Conservation (phyloP, 2,797 vertebrate species). For the Cyprinodon diabolis region DNA sequence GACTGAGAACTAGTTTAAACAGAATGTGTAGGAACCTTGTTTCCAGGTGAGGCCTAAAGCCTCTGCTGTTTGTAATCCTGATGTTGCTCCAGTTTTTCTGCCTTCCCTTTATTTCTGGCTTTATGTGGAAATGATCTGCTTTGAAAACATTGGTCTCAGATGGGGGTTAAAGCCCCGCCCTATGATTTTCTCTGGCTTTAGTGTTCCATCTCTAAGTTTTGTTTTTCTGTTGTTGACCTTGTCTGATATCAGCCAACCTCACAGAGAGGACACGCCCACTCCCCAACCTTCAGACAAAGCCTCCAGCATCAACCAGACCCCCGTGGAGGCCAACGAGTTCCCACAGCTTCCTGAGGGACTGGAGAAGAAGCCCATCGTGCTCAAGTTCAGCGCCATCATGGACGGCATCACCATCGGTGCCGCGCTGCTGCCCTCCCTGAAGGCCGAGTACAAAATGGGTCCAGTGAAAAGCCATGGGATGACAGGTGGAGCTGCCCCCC, state of each 20-base stretch:
- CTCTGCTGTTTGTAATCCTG: too few relatives aligned
- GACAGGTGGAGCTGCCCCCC: constrained; percentile 80
- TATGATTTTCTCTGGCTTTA: too few relatives aligned
- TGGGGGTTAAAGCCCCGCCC: too few relatives aligned
- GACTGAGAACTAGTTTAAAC: too few relatives aligned
- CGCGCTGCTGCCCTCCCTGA: constrained; percentile 94
- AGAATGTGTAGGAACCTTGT: too few relatives aligned
- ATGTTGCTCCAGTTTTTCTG: too few relatives aligned
- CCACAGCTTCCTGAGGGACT: constrained; percentile 97
- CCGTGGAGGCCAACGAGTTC: constrained; percentile 95
- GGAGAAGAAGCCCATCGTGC: constrained; percentile 97
- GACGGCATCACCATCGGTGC: constrained; percentile 97
- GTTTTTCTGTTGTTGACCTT: not conserved
- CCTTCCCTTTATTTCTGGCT: too few relatives aligned
- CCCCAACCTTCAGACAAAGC: constrained; percentile 92
- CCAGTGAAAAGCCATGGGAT: constrained; percentile 98
- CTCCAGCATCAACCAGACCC: constrained; percentile 95
- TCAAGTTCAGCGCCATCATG: constrained; percentile 98
- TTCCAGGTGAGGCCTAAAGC: too few relatives aligned
- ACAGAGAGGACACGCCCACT: constrained; percentile 91
- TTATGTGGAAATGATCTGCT: too few relatives aligned
- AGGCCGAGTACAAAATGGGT: constrained; percentile 99
- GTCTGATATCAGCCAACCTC: constrained; percentile 79
- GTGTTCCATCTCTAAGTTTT: too few relatives aligned
- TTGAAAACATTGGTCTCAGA: too few relatives aligned